phyloP scores from a whole-genome alignment of 2,888 invertebrate genomes.

The Archaeoteleia sp. region DNA sequence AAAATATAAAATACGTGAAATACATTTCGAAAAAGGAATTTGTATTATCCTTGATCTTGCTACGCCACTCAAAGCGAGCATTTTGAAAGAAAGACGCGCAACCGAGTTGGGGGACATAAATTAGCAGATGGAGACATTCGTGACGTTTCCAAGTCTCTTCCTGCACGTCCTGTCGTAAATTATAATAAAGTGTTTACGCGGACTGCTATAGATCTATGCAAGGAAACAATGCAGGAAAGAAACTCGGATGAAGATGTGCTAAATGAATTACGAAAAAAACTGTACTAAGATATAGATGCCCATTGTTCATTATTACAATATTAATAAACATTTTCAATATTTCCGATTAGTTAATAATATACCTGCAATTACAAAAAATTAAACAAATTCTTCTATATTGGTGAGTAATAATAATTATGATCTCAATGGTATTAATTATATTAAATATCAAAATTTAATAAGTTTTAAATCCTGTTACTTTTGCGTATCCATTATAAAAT shows the following conservation, averaged over 20 bases:
- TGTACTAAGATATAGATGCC: too few species aligned
- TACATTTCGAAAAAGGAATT: conserved; percentile 4
- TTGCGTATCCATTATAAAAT: too few species aligned
- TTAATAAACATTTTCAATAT: conserved; percentile 5
- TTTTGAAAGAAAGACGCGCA: conserved; percentile 8
- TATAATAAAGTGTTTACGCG: conserved; percentile 23
- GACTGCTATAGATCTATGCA: conserved; percentile 12
- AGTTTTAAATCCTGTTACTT: too few species aligned
- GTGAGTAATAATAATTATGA: too few species aligned
- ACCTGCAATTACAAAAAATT: too few species aligned
- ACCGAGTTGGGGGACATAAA: conserved; percentile 19
- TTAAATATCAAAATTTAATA: too few species aligned
- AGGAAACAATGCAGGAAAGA: conserved; percentile 9
- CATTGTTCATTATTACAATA: too few species aligned
- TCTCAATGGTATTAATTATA: too few species aligned
- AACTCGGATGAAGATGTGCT: background rate
- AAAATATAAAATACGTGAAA: background rate
- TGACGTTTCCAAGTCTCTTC: conserved; percentile 27
- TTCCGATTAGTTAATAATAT: too few species aligned
- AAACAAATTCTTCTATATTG: too few species aligned
- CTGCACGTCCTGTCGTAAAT: conserved; percentile 14
- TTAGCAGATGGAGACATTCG: conserved; percentile 21
- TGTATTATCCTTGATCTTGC: conserved; percentile 15
- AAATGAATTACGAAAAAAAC: too few species aligned
- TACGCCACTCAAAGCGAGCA: background rate